Evolutionary conservation across 2,888 invertebrate species (phyloP).

Genomic region (Cataglyphis livida): DNA sequence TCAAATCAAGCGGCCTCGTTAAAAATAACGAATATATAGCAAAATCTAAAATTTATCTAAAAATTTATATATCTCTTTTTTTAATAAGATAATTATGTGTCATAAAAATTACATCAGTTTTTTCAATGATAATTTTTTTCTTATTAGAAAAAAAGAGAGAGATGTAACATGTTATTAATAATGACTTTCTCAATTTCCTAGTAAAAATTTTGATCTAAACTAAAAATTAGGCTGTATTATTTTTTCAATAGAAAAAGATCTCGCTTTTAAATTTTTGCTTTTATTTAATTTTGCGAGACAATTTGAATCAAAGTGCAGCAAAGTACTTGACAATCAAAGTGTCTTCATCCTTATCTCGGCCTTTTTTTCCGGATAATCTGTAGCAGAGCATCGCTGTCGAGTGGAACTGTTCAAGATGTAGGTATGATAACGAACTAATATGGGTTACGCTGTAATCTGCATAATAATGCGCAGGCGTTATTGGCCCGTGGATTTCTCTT

Average conservation of each 20-base stretch:
- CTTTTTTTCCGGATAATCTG: conserved; percentile 59
- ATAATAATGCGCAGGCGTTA: conserved; percentile 84
- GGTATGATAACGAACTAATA: conserved; percentile 84
- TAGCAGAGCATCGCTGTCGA: conserved; percentile 50
- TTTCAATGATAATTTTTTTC: neutral
- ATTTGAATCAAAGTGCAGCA: conserved; percentile 26
- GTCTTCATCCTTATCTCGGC: conserved; percentile 61
- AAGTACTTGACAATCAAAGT: conserved; percentile 1
- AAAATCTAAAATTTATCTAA: neutral
- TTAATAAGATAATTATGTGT: neutral
- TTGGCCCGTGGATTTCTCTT: conserved; percentile 82
- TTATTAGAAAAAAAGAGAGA: too few species aligned
- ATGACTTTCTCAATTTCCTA: neutral
- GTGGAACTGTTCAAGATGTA: conserved; percentile 80
- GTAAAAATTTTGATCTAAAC: neutral
- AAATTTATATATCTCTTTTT: neutral
- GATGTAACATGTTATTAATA: neutral
- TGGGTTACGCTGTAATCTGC: conserved; percentile 84
- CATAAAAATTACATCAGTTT: neutral
- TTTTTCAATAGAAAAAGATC: neutral
- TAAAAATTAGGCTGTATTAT: neutral
- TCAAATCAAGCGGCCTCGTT: neutral
- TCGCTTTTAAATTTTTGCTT: neutral
- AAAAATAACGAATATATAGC: neutral
- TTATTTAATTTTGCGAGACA: conserved; percentile 33